phyloP scores from a whole-genome alignment of 2,888 invertebrate species.

The Epirrhoe alternata region DNA sequence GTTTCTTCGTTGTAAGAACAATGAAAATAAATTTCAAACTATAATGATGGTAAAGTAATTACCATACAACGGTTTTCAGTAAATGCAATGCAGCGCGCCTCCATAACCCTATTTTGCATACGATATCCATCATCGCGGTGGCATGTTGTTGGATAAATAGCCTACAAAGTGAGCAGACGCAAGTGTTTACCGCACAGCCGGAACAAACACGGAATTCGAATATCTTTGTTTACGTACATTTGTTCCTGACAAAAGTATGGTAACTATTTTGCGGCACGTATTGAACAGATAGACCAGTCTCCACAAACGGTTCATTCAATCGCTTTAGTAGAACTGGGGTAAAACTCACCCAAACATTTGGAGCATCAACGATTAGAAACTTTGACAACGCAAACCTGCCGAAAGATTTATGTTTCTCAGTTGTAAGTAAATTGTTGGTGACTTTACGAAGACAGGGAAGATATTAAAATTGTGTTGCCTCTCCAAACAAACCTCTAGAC shows the following conservation, averaged over 20 bases:
- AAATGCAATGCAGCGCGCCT: conserved; percentile 6
- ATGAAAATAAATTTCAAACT: too few species aligned
- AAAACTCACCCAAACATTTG: too few species aligned
- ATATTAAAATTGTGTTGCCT: conserved; percentile 70
- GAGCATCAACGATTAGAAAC: too few species aligned
- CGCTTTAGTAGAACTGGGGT: too few species aligned
- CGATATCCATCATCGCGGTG: conserved; percentile 27
- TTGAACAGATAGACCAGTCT: not conserved
- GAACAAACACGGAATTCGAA: conserved; percentile 20
- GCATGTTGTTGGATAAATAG: conserved; percentile 28
- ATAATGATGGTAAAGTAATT: not conserved
- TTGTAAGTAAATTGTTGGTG: conserved; percentile 57
- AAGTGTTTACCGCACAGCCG: conserved; percentile 24
- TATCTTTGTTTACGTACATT: conserved; percentile 14
- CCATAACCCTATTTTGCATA: conserved; percentile 12
- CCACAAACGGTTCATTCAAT: conserved; percentile 5
- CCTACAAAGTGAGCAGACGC: conserved; percentile 30
- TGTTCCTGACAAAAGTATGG: conserved; percentile 11
- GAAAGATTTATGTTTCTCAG: conserved; percentile 41
- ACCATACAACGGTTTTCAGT: not conserved
- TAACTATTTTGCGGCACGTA: conserved; percentile 1
- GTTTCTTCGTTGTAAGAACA: too few species aligned
- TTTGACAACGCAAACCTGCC: conserved; percentile 26
- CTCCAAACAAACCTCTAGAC: conserved; percentile 62
- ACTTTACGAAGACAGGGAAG: conserved; percentile 56